Evolutionary conservation across 1,140 invertebrate species (phyloP), one percentile per base, ranked within the genome.

Genomic region (Goniozus legneri): DNA sequence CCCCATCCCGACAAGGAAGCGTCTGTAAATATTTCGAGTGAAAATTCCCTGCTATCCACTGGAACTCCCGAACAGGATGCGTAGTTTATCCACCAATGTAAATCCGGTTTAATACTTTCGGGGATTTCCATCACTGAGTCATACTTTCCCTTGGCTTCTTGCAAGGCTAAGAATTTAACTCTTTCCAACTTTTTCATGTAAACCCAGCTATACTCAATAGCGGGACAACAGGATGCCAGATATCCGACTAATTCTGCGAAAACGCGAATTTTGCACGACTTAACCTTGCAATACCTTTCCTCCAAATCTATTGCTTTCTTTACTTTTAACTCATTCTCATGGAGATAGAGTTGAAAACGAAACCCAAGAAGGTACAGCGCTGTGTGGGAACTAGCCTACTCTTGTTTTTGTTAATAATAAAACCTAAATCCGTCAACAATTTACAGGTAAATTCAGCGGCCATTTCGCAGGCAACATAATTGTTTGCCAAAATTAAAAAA

Each of bases 321-420:
- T n/a, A n/a, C n/a, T n/a, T n/a, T n/a, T n/a, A n/a, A n/a, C n/a
- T 14, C 3, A 47, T n/a, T n/a, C n/a, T n/a, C n/a, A n/a, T n/a
- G n/a, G n/a, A n/a, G n/a, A n/a, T n/a, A n/a, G n/a, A n/a, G n/a
- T n/a, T n/a, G n/a, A n/a, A 8, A 1, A 47, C 39, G 1, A 47
- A 47, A 7, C 30, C 36, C 1, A 39, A 10, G 15, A 30, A 49
- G n/a, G 31, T 43, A 14, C 38, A 41, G 21, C 4, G 16, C 7
- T 20, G 15, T 3, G 1, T 21, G 0, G 24, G 8, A 8, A 16
- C 10, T 3, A 49, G 3, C 0, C 0, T 19, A 24, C 47, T 49
- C 8, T 49, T 49, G 12, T 31, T 2, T 1, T 16, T 12, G 3
- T 43, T 49, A 18, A 49, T 24, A n/a, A n/a, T n/a, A n/a, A n/a